These are phyloP conservation scores for Turritopsis dohrnii DNA, from an alignment of 30 jellyfish, hydroid and myxozoan species.

Conservation along the genomic window DNA sequence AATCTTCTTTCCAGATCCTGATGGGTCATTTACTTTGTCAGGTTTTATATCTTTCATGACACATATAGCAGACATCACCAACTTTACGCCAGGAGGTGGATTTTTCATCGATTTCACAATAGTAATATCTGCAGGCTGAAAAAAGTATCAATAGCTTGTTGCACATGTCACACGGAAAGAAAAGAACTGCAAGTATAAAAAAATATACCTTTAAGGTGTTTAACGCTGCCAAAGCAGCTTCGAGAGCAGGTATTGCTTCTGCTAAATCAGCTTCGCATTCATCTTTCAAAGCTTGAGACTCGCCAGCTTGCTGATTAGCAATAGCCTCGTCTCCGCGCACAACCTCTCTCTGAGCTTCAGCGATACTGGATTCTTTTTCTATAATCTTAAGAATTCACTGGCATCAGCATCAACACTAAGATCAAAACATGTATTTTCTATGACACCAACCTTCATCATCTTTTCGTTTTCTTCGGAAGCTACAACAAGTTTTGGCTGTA, in stretches of 20 bases:
- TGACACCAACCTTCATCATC: conserved; percentile 72
- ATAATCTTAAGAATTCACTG: conserved; percentile 53
- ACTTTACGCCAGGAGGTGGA: conserved; percentile 97
- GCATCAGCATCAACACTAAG: background rate
- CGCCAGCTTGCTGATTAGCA: conserved; percentile 94
- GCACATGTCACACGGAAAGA: background rate
- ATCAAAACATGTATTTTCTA: background rate
- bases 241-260: conserved; percentile 98
- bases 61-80: conserved; percentile 97
- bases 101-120: conserved; percentile 96
- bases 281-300: conserved; percentile 93
- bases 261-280: conserved; percentile 99
- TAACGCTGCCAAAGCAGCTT: conserved; percentile 95
- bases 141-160: background rate
- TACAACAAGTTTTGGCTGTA: conserved; percentile 92
- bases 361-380: conserved; percentile 95
- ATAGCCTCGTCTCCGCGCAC: conserved; percentile 94
- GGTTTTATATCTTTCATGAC: conserved; percentile 94
- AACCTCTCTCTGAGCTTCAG: conserved; percentile 92
- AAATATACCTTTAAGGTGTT: conserved; percentile 82
- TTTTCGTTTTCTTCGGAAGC: conserved; percentile 96
- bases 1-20: conserved; percentile 94
- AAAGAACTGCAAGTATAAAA: background rate
- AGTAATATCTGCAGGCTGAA: conserved; percentile 94
- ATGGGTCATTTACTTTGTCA: conserved; percentile 83